Conservation (phyloP, 37 sponge, comb jelly and placozoan genomes). For the Ianthella basta region DNA sequence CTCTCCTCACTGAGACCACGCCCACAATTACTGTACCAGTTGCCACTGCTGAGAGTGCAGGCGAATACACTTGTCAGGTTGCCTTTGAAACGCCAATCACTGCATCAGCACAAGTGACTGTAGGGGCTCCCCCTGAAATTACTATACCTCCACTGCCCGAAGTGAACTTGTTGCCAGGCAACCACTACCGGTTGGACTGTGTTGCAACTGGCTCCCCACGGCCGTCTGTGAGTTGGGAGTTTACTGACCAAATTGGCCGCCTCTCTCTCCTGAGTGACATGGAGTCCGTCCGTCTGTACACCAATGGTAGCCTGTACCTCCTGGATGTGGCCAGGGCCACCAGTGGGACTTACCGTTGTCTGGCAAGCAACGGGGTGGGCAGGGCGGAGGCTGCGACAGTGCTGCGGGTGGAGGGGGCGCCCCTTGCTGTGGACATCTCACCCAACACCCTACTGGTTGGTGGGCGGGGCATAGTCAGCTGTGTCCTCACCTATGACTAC, state of each 20-base stretch:
- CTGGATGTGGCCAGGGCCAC: constrained; percentile 27
- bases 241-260: constrained; percentile 22
- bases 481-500: constrained; percentile 45
- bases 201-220: constrained; percentile 41
- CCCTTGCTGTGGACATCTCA: constrained; percentile 34
- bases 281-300: neutral
- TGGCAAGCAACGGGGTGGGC: constrained; percentile 46
- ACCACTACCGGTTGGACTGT: constrained; percentile 27
- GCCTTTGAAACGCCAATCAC: neutral
- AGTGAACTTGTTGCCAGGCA: constrained; percentile 30
- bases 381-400: neutral
- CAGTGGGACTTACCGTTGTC: constrained; percentile 52
- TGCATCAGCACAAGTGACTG: constrained; percentile 45
- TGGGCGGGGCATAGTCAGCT: constrained; percentile 16
- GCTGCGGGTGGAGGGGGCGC: constrained; percentile 60
- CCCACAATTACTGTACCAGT: constrained; percentile 14
- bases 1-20: constrained; percentile 2
- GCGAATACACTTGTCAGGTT: constrained; percentile 52
- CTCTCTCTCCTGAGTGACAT: neutral
- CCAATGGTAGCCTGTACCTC: constrained; percentile 35
- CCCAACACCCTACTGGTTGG: constrained; percentile 35
- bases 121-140: constrained; percentile 39
- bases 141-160: constrained; percentile 25
- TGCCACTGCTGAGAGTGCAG: constrained; percentile 12
- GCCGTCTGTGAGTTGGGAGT: constrained; percentile 48